These are phyloP conservation scores for Hipposideros larvatus DNA, from an alignment of 2,797 vertebrate species.

Conservation along the genomic window DNA sequence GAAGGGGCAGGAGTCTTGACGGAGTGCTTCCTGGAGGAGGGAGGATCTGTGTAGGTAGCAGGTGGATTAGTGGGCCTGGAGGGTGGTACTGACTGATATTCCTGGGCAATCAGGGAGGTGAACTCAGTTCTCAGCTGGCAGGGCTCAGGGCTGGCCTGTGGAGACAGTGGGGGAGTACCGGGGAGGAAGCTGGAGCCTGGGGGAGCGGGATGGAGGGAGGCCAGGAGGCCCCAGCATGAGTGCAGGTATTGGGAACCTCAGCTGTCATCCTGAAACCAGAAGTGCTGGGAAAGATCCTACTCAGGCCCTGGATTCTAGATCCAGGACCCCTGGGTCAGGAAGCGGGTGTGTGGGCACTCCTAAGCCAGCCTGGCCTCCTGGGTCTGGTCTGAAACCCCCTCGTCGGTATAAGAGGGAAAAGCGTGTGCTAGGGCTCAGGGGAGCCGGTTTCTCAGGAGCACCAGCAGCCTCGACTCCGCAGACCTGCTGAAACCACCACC, in stretches of 20 bases:
- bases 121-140: background rate
- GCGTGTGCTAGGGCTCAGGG: no score
- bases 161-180: background rate
- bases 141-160: background rate
- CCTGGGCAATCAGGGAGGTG: no score
- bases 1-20: fast-evolving
- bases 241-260: background rate
- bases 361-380: background rate
- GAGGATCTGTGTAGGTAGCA: background rate
- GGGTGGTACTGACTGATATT: background rate
- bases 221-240: background rate
- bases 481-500: no score
- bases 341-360: background rate
- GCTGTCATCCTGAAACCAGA: background rate
- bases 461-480: background rate
- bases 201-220: background rate
- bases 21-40: background rate
- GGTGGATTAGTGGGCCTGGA: background rate
- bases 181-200: background rate
- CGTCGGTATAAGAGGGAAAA: background rate
- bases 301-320: background rate
- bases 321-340: background rate
- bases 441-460: no score
- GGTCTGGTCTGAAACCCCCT: background rate
- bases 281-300: background rate